Base-by-base conservation (phyloP, 1,140 invertebrate species). In the Eurosta solidaginis region DNA sequence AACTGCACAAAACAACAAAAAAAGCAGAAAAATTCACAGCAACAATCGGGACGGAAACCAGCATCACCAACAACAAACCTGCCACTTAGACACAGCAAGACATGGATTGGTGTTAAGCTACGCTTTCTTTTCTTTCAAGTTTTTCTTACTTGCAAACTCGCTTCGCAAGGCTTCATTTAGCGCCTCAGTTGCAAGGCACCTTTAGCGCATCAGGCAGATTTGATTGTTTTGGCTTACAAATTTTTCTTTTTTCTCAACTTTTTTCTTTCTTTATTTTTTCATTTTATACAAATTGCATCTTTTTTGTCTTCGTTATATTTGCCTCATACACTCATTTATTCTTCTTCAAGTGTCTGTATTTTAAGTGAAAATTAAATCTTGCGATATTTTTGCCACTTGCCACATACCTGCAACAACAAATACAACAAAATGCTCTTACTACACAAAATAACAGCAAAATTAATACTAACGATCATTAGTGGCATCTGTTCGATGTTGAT, bases 101-200 rank as follows among this genome's bases (percentile, higher is more conserved):
- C 7, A 10, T 17, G 27, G 17, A 68, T 68, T 68, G 36, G 59
- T 68, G 59, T 33, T 12, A 17, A 40, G 59, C 33, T 33, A 68
- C 33, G 59, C 59, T 68, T 68, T 68, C 59, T 68, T 68, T 68
- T 68, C 59, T 40, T 36, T 36, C 17, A 68, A 68, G n/a, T n/a
- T 68, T 40, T 20, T 9, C 33, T 68, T 47, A 12, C n/a, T 40
- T n/a, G 6, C 33, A 40, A 20, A 12, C 40, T 42, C 45, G 3
- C 14, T 47, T 4, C 45, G 14, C 45, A 17, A 3, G 14, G 33
- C 33, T 68, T 40, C n/a, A 10, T 33, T 3, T 25, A 54, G 14
- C 14, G 22, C 22, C 10, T 4, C 1, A n/a, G n/a, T 14, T 68
- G n/a, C 29, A 68, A 63, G n/a, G n/a, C 2, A 36, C 5, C 17